Evolutionary conservation across 2,113 vertebrate genomes (phyloP), one percentile per base, ranked within the genome.

Genomic region (Lycaon pictus): DNA sequence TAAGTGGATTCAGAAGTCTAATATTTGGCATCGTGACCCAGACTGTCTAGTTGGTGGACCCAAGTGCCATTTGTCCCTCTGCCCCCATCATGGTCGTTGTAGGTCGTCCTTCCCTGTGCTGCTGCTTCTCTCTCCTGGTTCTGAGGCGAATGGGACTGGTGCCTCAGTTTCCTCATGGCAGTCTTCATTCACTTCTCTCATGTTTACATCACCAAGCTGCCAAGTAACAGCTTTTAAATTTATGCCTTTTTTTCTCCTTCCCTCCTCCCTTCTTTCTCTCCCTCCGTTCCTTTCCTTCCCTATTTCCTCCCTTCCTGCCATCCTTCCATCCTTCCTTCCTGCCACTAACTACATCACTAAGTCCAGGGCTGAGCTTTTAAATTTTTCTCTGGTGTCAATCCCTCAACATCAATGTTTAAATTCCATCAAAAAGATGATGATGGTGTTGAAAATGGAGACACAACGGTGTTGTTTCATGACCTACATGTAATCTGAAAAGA

Each of bases 1-100:
- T 17, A 77, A n/a, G 25, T 69, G 72, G n/a, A 88, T 56, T 90
- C 82, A 58, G 51, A 88, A 37, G 32, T 72, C 93, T 80, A 56
- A 37, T 43, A n/a, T 48, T 79, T 88, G 37, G 43, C 22, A 43
- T 29, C 6, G 53, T 90, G 43, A 35, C 25, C 51, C 8, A 82
- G 55, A 63, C 11, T 16, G 12, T 11, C 60, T 55, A 60, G 5
- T 6, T 7, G 35, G 9, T 37, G 58, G 16, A 65, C 15, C 4
- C 58, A 53, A 29, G 23, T 19, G 27, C 11, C 89, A 12, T 51
- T 22, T 80, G 56, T 37, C 2, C 3, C 23, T 22, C 23, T 1
- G 5, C 12, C 2, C 3, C 32, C 25, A 27, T 23, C 17, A 23
- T 43, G 43, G 43, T 43, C 37, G 0, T 3, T n/a, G 48, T 16